Evolutionary conservation across 2,113 vertebrate genomes (phyloP).

Genomic region (Oceanodroma tethys): DNA sequence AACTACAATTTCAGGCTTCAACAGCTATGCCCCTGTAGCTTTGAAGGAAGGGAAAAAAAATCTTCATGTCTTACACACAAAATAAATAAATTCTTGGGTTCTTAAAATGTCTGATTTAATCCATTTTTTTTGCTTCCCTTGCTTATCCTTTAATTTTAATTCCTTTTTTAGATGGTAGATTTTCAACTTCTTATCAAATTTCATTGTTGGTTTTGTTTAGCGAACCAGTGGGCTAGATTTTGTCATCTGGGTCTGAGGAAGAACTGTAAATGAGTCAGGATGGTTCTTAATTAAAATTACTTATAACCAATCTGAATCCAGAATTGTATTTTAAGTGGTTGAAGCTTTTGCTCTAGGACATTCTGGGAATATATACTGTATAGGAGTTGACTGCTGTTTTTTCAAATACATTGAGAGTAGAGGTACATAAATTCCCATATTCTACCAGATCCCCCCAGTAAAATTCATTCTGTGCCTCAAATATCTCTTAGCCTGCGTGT

Average conservation of each 20-base stretch:
- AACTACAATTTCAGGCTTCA: conserved; percentile 69
- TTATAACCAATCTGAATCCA: conserved; percentile 50
- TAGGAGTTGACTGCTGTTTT: conserved; percentile 25
- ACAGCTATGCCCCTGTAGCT: conserved; percentile 64
- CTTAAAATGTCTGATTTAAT: conserved; percentile 31
- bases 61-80: conserved; percentile 31
- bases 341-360: conserved; percentile 28
- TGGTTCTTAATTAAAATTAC: conserved; percentile 61
- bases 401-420: conserved; percentile 18
- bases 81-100: conserved; percentile 57
- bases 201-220: conserved; percentile 40
- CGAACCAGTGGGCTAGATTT: conserved; percentile 56
- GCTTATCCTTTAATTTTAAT: conserved; percentile 18
- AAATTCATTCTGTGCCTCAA: not conserved
- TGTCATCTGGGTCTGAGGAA: conserved; percentile 54
- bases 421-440: conserved; percentile 2
- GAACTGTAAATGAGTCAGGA: conserved; percentile 55
- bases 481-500: not conserved
- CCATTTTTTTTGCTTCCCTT: not conserved
- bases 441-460: not conserved
- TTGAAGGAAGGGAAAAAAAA: conserved; percentile 17
- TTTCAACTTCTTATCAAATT: not conserved
- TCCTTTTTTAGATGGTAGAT: not conserved
- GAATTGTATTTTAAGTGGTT: conserved; percentile 39
- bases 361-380: conserved; percentile 12